Percentiles rank a stretch among this genome's conserved stretches.
These are phyloP conservation scores for Tenthredo distinguenda DNA, from an alignment of 2,888 invertebrate species.

Conservation along the genomic window DNA sequence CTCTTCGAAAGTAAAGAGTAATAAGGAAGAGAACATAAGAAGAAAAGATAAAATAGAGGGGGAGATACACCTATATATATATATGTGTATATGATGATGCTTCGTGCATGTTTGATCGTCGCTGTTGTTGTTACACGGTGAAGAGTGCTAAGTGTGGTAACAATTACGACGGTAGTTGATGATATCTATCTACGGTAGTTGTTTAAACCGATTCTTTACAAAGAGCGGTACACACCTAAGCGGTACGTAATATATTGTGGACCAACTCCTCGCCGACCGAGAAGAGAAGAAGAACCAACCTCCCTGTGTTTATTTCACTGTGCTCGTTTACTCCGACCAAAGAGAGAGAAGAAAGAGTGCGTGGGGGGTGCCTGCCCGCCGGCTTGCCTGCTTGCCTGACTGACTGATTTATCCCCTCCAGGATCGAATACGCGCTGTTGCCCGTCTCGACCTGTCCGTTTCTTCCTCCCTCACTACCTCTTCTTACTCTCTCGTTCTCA, in stretches of 20 bases:
- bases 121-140: conserved; percentile 3
- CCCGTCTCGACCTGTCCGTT: conserved; percentile 28
- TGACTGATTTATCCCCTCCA: conserved; percentile 41
- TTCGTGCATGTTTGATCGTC: not conserved
- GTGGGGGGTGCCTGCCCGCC: conserved; percentile 23
- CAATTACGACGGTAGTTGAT: conserved; percentile 27
- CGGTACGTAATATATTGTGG: conserved; percentile 1
- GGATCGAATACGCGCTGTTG: conserved; percentile 8
- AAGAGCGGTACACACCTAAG: not conserved
- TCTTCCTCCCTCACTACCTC: conserved; percentile 9
- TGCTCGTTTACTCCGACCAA: conserved; percentile 13
- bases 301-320: conserved; percentile 13
- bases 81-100: not conserved
- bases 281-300: not conserved
- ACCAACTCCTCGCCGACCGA: not conserved
- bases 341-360: conserved; percentile 30
- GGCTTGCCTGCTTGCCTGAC: conserved; percentile 11
- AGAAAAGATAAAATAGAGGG: not conserved
- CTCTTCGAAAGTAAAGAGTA: not conserved
- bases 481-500: conserved; percentile 21
- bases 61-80: not conserved
- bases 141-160: conserved; percentile 22
- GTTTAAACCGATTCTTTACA: conserved; percentile 18
- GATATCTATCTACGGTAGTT: conserved; percentile 17
- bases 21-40: not conserved